Percentiles rank a stretch among this genome's conserved stretches.
phyloP scores from a whole-genome alignment of 2,888 invertebrate species.

The Aphodius granarius region DNA sequence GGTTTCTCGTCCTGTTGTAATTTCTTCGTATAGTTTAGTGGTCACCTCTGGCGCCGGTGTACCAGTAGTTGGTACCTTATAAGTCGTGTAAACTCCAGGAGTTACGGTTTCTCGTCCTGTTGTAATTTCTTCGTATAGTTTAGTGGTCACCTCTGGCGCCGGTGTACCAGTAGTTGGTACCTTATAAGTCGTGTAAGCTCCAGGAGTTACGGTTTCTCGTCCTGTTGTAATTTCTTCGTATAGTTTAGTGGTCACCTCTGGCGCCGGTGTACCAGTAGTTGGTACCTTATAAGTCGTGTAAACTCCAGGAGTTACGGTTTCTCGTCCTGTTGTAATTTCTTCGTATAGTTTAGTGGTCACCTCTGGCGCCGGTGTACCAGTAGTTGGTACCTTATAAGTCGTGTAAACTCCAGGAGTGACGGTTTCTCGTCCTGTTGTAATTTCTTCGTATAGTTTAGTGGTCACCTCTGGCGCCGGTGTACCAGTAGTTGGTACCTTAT shows the following conservation, averaged over 20 bases:
- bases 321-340: neutral
- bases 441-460: no score
- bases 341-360: neutral
- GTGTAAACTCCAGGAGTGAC: neutral
- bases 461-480: no score
- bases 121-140: no score
- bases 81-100: neutral
- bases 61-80: neutral
- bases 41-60: neutral
- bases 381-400: slow-evolving; percentile 1
- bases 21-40: neutral
- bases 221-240: neutral
- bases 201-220: neutral
- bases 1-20: neutral
- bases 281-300: neutral
- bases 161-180: no score
- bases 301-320: neutral
- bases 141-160: no score
- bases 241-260: neutral
- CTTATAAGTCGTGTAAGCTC: no score
- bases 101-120: neutral
- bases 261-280: neutral
- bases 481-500: no score
- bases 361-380: neutral
- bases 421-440: neutral